Evolutionary conservation across 1,140 invertebrate genomes (phyloP), one percentile per base, ranked within the genome.

Genomic region (Pogonus chalceus): DNA sequence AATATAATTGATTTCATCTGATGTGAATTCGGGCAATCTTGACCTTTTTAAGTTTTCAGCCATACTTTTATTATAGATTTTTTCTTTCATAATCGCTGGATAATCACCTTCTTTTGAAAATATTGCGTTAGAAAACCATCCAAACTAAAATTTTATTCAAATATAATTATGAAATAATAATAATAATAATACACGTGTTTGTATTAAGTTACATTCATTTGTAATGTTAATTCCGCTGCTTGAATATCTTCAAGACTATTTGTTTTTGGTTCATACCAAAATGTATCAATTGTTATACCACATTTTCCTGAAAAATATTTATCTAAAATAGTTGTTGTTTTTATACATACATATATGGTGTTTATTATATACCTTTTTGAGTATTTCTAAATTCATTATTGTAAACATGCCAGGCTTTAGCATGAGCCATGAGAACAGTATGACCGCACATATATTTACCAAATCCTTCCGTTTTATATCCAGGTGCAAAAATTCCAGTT

Each of bases 381-480:
- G 62, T 59, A 4, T 66, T 26, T 56, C 78, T 74, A 63, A 82
- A 87, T 53, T 80, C 68, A 1, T 75, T 62, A 43, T 85, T 70
- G 58, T 85, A 88, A 53, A 87, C 71, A 57, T 79, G 77, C 53
- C 80, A 83, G 9, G 73, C 79, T 60, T 73, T 78, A 0, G 81
- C 82, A 60, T 85, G 83, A 0, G 82, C 76, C 60, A 78, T 77
- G 2, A 84, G 61, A 12, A 82, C 56, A 60, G 79, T 82, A 58
- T 84, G 81, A 0, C 72, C 78, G 56, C 79, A 82, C 1, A 79
- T 66, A 59, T 83, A 83, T 53, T 79, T 74, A 0, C 74, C 78
- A 51, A 79, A 72, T 7, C 79, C 79, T 0, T 76, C 74, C 51
- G 76, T 73, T 58, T 79, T 76, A 20, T 75, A 65, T 0, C 74